Evolutionary conservation across 2,797 vertebrate species (phyloP), one percentile per base, ranked within the genome.

Genomic region (Enteromius argenteus): DNA sequence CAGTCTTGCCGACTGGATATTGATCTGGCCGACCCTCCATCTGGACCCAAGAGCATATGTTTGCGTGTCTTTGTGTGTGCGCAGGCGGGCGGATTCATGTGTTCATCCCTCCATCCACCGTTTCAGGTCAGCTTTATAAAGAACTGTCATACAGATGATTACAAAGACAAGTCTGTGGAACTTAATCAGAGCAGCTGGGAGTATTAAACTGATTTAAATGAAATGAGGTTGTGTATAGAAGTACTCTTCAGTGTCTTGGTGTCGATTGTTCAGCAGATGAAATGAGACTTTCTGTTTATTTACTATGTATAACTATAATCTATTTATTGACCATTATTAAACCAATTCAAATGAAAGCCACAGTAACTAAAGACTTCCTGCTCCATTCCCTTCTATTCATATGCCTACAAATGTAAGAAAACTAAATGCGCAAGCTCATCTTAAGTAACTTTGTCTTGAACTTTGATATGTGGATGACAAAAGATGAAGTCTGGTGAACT

Each of bases 11-110:
- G 92, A 91, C 91, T 92, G 90, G 91, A 90, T 92, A 94, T 94
- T 92, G 93, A 94, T 94, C 91, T 89, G 87, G 83, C 85, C 85
- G 80, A 88, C 89, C 93, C 88, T 89, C 90, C 92, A 92, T 93
- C 87, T 92, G 92, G 91, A 91, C 91, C 91, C 71, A 64, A 89
- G 87, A 92, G 89, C 87, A 83, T 79, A 27, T 86, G 79, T 56
- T 23, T 39, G 39, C 68, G 19, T 83, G 79, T 67, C 51, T 60
- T 53, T 74, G 67, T 83, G 81, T 72, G 80, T 68, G 5, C 67
- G 27, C 87, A 79, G 19, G 42, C 87, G 23, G 68, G 42, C 68
- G 19, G 74, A 85, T 84, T 80, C 80, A 74, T 85, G 51, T 80
- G 76, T 80, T 74, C 51, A 44, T 75, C 53, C 44, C 73, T 72